Evolutionary conservation across 2,888 invertebrate genomes (phyloP).

Genomic region (Campoplex nolae): DNA sequence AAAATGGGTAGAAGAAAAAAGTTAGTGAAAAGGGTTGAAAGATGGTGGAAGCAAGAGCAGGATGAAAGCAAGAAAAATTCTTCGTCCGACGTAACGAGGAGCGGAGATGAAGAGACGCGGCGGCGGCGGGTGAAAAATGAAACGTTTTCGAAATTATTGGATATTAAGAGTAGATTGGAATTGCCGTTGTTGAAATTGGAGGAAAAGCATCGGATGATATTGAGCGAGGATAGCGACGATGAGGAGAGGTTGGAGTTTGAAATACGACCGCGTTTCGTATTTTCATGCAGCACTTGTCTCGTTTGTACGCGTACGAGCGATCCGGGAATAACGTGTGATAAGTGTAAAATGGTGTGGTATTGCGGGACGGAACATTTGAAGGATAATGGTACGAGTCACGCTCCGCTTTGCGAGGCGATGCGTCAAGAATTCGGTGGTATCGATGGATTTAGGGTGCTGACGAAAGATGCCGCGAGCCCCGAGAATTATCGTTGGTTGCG

Average conservation of each 20-base stretch:
- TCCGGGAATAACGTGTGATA: conserved; percentile 80
- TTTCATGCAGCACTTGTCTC: conserved; percentile 87
- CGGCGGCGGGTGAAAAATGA: background rate
- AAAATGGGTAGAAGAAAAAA: conserved; percentile 63
- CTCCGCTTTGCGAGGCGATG: conserved; percentile 87
- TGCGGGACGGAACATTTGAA: conserved; percentile 88
- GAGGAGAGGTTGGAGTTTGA: conserved; percentile 88
- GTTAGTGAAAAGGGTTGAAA: conserved; percentile 9
- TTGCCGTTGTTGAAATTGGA: conserved; percentile 61
- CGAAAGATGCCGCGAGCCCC: conserved; percentile 85
- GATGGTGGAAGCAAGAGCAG: conserved; percentile 11
- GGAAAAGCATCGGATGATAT: conserved; percentile 62
- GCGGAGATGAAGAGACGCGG: conserved; percentile 18
- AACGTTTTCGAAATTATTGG: conserved; percentile 23
- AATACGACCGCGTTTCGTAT: conserved; percentile 88
- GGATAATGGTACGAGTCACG: conserved; percentile 87
- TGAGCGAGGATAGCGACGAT: conserved; percentile 82
- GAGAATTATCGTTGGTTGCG: conserved; percentile 88
- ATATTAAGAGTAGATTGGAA: conserved; percentile 43
- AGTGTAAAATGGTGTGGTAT: conserved; percentile 88
- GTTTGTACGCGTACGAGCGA: conserved; percentile 75
- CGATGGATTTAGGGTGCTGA: conserved; percentile 85
- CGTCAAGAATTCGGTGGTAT: conserved; percentile 86
- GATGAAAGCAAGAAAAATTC: background rate
- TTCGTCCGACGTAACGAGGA: background rate